Conservation (phyloP, 2,888 invertebrate genomes). For the Neuroscelio doddi region DNA sequence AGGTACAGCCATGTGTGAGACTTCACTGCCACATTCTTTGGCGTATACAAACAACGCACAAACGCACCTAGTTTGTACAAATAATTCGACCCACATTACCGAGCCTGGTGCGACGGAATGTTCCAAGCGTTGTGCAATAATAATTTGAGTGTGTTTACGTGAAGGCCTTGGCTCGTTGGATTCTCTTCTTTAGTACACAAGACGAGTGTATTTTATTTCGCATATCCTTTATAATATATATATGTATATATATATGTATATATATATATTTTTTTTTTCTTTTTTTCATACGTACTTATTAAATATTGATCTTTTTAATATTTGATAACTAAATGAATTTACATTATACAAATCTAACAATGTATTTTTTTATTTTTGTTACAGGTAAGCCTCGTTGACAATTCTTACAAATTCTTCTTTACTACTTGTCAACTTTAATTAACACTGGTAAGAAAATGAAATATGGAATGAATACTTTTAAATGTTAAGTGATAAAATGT, state of each 20-base stretch:
- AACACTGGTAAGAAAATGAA: neutral
- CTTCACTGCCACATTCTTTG: slow-evolving; percentile 47
- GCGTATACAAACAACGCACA: slow-evolving; percentile 57
- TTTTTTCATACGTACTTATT: too few species aligned
- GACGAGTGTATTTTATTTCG: slow-evolving; percentile 4
- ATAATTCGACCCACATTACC: slow-evolving; percentile 60
- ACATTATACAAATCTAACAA: too few species aligned
- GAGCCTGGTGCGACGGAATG: slow-evolving; percentile 52
- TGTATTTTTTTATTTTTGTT: too few species aligned
- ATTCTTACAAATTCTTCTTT: neutral
- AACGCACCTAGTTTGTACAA: slow-evolving; percentile 63
- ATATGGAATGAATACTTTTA: neutral
- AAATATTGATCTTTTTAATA: too few species aligned
- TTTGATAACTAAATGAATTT: too few species aligned
- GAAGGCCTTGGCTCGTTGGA: slow-evolving; percentile 37
- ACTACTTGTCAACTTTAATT: neutral
- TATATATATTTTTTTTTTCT: too few species aligned
- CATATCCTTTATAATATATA: slow-evolving; percentile 3
- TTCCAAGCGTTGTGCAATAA: slow-evolving; percentile 55
- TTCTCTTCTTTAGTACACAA: slow-evolving; percentile 31
- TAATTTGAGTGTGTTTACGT: slow-evolving; percentile 56
- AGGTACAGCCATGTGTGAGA: slow-evolving; percentile 42
- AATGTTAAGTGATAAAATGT: neutral
- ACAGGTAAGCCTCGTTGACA: slow-evolving; percentile 5
- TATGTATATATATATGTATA: slow-evolving; percentile 8